phyloP scores from a whole-genome alignment of 1,140 invertebrate species.

The Drosophila ambigua region DNA sequence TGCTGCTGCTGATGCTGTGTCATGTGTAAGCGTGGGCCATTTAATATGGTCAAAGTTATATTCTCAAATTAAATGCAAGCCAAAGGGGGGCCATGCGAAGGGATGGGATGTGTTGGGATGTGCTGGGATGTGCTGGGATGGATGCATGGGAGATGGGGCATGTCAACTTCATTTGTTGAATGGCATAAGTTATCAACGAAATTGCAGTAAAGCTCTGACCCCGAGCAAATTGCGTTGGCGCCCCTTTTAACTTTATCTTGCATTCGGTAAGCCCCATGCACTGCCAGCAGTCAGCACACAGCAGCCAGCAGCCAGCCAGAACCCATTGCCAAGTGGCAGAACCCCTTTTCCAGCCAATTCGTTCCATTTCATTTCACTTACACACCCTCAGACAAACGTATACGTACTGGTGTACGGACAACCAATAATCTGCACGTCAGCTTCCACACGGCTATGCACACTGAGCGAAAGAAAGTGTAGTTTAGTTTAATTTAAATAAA shows the following conservation, averaged over 20 bases:
- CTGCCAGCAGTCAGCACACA: slow-evolving; percentile 21
- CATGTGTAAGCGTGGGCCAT: slow-evolving; percentile 52
- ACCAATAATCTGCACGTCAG: slow-evolving; percentile 72
- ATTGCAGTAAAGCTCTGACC: slow-evolving; percentile 71
- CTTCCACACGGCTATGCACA: neutral
- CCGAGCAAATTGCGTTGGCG: slow-evolving; percentile 74
- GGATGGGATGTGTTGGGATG: neutral
- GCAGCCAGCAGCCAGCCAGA: slow-evolving; percentile 11
- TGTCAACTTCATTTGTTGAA: slow-evolving; percentile 81
- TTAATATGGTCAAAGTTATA: slow-evolving; percentile 72
- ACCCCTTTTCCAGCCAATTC: slow-evolving; percentile 51
- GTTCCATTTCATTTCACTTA: slow-evolving; percentile 80
- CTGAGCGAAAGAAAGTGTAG: no score
- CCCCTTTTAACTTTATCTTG: slow-evolving; percentile 71
- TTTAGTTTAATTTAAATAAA: neutral
- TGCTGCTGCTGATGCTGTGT: slow-evolving; percentile 16
- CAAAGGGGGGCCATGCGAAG: neutral
- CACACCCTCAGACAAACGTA: slow-evolving; percentile 36
- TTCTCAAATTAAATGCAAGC: slow-evolving; percentile 67
- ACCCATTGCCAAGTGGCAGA: slow-evolving; percentile 20
- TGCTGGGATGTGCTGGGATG: neutral
- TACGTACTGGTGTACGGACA: slow-evolving; percentile 20
- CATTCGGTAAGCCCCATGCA: slow-evolving; percentile 59
- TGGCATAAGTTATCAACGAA: slow-evolving; percentile 79
- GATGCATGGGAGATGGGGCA: slow-evolving; percentile 32